Conservation (phyloP, 2,888 invertebrate genomes). For the Cantharis flavilabris region DNA sequence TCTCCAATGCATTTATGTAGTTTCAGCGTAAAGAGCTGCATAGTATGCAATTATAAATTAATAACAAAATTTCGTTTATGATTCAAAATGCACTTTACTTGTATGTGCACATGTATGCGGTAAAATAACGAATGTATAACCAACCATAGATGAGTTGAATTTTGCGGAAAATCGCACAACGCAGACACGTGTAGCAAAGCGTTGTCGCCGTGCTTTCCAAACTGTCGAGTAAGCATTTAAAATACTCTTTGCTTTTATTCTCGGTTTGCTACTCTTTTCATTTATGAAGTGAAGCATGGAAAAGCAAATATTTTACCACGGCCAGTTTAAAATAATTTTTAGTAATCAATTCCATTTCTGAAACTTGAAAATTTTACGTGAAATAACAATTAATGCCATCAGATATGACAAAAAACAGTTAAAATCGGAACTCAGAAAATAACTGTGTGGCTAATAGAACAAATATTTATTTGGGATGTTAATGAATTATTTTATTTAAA, state of each 20-base stretch:
- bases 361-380: not conserved
- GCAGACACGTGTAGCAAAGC: not conserved
- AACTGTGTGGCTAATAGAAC: not conserved
- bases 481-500: not conserved
- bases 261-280: not conserved
- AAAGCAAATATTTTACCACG: not conserved
- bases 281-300: not conserved
- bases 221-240: not conserved
- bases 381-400: not conserved
- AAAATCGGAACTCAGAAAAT: not conserved
- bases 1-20: not conserved
- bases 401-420: not conserved
- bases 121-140: not conserved
- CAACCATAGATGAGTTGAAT: not conserved
- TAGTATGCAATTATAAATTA: not conserved
- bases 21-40: not conserved
- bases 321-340: not conserved
- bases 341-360: not conserved
- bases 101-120: not conserved
- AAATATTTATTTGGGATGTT: not conserved
- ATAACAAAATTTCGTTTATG: not conserved
- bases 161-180: not conserved
- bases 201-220: not conserved
- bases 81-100: not conserved
- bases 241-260: not conserved